phyloP scores from a whole-genome alignment of 2,888 invertebrate species.

The Timandra comae region DNA sequence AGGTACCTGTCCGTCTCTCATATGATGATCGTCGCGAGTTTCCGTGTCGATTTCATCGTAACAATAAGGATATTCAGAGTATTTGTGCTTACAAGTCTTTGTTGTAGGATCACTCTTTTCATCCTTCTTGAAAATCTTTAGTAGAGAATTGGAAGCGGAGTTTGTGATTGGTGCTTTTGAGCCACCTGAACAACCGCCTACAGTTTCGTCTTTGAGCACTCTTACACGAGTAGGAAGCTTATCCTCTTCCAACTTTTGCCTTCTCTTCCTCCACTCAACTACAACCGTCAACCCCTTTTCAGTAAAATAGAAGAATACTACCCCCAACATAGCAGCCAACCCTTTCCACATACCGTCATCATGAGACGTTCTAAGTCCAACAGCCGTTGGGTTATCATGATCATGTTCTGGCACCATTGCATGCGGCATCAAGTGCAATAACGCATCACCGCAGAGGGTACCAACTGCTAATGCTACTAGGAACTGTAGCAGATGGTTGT shows the following conservation, averaged over 20 bases:
- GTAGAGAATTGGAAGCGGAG: slow-evolving; percentile 56
- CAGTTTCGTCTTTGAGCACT: slow-evolving; percentile 82
- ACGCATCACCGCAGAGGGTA: slow-evolving; percentile 92
- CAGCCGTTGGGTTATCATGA: slow-evolving; percentile 30
- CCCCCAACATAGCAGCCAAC: slow-evolving; percentile 86
- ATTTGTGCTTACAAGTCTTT: slow-evolving; percentile 90
- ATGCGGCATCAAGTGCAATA: slow-evolving; percentile 94
- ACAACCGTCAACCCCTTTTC: slow-evolving; percentile 88
- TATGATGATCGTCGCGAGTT: slow-evolving; percentile 79
- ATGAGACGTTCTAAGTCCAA: slow-evolving; percentile 59
- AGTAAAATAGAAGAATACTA: slow-evolving; percentile 92
- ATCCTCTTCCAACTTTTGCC: slow-evolving; percentile 81
- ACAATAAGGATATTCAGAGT: slow-evolving; percentile 92
- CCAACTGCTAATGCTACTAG: slow-evolving; percentile 95
- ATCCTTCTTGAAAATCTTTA: slow-evolving; percentile 64
- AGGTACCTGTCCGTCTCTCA: slow-evolving; percentile 62
- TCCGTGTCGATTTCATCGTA: slow-evolving; percentile 90
- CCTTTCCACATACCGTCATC: slow-evolving; percentile 90
- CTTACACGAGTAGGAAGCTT: slow-evolving; percentile 81
- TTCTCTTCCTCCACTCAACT: slow-evolving; percentile 87
- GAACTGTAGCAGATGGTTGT: slow-evolving; percentile 92
- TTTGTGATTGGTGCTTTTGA: slow-evolving; percentile 55
- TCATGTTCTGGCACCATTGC: slow-evolving; percentile 75
- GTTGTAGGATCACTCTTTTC: slow-evolving; percentile 67
- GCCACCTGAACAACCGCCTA: slow-evolving; percentile 54